Evolutionary conservation across 1,140 invertebrate genomes (phyloP).

Genomic region (Penaeus indicus): DNA sequence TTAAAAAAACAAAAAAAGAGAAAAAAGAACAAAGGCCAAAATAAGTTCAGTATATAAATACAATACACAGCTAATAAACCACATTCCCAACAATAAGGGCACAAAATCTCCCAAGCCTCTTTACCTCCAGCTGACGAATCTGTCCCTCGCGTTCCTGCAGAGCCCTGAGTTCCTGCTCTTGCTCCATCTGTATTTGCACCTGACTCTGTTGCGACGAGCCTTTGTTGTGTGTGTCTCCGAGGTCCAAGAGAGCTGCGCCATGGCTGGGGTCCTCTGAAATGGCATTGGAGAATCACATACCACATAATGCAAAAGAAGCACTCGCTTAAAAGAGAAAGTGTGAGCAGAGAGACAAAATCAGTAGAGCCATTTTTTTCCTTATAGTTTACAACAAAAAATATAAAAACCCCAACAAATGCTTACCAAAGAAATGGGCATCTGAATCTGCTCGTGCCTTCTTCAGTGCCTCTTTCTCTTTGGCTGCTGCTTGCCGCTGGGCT

Average conservation of each 20-base stretch:
- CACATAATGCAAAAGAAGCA: not conserved
- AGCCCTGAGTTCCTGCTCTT: slow-evolving; percentile 86
- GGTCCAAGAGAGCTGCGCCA: slow-evolving; percentile 64
- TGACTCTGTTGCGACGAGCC: slow-evolving; percentile 60
- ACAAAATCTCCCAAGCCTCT: not conserved
- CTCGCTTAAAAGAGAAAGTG: not conserved
- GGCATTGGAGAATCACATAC: too few relatives aligned
- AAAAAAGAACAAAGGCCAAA: too few relatives aligned
- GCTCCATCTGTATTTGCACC: slow-evolving; percentile 82
- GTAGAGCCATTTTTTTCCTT: too few relatives aligned
- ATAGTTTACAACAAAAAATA: not conserved
- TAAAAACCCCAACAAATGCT: not conserved
- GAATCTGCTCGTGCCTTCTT: slow-evolving; percentile 70
- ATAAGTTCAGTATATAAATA: too few relatives aligned
- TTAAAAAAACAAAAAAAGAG: too few relatives aligned
- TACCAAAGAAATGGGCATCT: slow-evolving; percentile 69
- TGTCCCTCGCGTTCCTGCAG: slow-evolving; percentile 92
- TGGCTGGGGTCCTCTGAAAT: slow-evolving; percentile 32
- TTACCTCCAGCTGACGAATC: slow-evolving; percentile 89
- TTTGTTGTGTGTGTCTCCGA: slow-evolving; percentile 52
- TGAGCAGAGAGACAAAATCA: too few relatives aligned
- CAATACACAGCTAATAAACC: slow-evolving; percentile 29
- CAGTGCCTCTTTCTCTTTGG: slow-evolving; percentile 66
- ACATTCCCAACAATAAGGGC: not conserved
- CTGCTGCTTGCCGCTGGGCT: slow-evolving; percentile 64